Evolutionary conservation across 2,113 vertebrate genomes (phyloP).

Genomic region (Pao palembangensis): DNA sequence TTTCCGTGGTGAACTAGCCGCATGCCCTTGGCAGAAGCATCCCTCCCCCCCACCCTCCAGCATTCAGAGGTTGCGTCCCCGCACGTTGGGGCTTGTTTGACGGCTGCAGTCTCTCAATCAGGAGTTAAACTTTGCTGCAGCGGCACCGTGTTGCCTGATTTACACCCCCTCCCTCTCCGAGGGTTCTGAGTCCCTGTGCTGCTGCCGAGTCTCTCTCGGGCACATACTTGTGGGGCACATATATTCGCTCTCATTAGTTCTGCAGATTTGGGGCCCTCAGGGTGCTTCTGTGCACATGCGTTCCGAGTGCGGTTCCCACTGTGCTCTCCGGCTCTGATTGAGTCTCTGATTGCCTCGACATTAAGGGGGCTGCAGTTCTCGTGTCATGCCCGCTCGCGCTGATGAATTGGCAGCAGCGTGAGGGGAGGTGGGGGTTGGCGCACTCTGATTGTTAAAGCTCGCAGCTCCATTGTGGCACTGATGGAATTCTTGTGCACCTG

Average conservation of each 20-base stretch:
- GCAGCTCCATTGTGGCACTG: slow-evolving; percentile 5
- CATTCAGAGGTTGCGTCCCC: background rate
- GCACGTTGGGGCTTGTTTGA: slow-evolving; percentile 26
- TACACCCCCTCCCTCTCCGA: background rate
- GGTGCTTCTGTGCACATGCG: slow-evolving; percentile 50
- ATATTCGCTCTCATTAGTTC: slow-evolving; percentile 60
- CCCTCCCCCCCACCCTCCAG: background rate
- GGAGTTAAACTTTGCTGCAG: slow-evolving; percentile 27
- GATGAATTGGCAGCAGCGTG: slow-evolving; percentile 35
- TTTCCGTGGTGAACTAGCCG: background rate
- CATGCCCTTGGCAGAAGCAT: background rate
- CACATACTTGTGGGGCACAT: slow-evolving; percentile 44
- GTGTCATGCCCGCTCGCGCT: slow-evolving; percentile 32
- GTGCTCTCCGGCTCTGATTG: slow-evolving; percentile 42
- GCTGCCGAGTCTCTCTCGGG: slow-evolving; percentile 27
- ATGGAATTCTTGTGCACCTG: slow-evolving; percentile 41
- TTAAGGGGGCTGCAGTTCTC: slow-evolving; percentile 39
- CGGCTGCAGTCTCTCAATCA: slow-evolving; percentile 5
- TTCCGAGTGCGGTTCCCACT: slow-evolving; percentile 40
- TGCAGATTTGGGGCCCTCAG: slow-evolving; percentile 50
- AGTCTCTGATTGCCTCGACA: slow-evolving; percentile 52
- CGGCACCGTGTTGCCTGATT: slow-evolving; percentile 13
- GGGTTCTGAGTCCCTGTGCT: slow-evolving; percentile 36
- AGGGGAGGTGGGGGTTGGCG: slow-evolving; percentile 7
- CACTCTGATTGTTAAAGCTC: slow-evolving; percentile 28